These are phyloP conservation scores for Brenthis hecate DNA, from an alignment of 2,888 invertebrate genomes.

Conservation along the genomic window DNA sequence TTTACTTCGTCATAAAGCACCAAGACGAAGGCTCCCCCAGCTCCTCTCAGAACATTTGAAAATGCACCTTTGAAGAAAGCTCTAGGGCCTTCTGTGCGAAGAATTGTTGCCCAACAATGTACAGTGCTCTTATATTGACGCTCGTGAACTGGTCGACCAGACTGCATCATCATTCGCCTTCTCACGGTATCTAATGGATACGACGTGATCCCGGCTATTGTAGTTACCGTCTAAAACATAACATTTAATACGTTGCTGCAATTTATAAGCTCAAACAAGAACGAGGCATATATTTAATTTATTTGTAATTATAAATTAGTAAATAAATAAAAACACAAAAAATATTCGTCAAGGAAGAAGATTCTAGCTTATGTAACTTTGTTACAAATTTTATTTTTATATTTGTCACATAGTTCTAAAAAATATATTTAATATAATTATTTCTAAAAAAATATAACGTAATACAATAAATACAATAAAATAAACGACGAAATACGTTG, in stretches of 20 bases:
- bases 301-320: no score
- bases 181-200: slow-evolving; percentile 98
- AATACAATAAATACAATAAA: no score
- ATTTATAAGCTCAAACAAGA: no score
- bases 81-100: slow-evolving; percentile 88
- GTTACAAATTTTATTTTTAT: no score
- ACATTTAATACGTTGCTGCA: neutral
- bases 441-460: no score
- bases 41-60: slow-evolving; percentile 95
- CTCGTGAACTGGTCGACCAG: slow-evolving; percentile 89
- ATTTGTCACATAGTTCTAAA: no score
- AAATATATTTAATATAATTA: no score
- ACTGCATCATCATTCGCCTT: slow-evolving; percentile 99
- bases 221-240: slow-evolving; percentile 77
- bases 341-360: no score
- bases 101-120: slow-evolving; percentile 93
- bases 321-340: no score
- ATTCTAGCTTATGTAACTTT: no score
- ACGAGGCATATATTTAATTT: no score
- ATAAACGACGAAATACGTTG: no score
- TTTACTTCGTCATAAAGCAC: slow-evolving; percentile 95
- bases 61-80: slow-evolving; percentile 98
- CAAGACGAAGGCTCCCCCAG: slow-evolving; percentile 95
- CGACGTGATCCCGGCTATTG: slow-evolving; percentile 94
- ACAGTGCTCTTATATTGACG: slow-evolving; percentile 93